A percentile compares a stretch with the other conserved stretches of the same genome.
phyloP scores from a whole-genome alignment of 2,888 invertebrate species.

The Callyntrura guangdongensis region DNA sequence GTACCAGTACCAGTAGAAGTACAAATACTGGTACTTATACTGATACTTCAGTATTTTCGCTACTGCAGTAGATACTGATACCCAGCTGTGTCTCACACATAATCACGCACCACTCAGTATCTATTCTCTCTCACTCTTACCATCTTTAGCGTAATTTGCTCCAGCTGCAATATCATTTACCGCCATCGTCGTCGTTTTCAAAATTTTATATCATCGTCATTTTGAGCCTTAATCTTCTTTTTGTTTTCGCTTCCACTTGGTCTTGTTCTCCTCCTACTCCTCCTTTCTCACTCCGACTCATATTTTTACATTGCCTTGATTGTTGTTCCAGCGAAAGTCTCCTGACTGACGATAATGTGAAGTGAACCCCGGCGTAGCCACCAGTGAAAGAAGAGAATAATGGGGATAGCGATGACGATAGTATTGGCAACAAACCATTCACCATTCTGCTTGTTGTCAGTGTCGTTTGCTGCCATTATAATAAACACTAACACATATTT shows the following conservation, averaged over 20 bases:
- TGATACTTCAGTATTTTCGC: no score
- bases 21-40: no score
- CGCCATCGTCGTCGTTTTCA: constrained; percentile 41
- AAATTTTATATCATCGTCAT: constrained; percentile 49
- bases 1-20: no score
- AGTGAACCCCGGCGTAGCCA: not conserved
- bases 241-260: constrained; percentile 36
- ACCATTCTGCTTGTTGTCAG: not conserved
- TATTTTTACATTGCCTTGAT: constrained; percentile 12
- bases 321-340: constrained; percentile 29
- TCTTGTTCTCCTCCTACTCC: not conserved
- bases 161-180: constrained; percentile 29
- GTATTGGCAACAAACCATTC: constrained; percentile 38
- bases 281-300: not conserved
- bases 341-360: constrained; percentile 16
- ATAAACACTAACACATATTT: constrained; percentile 19
- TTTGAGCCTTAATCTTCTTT: constrained; percentile 32
- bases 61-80: no score
- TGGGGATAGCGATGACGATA: constrained; percentile 1
- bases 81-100: not conserved
- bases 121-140: not conserved
- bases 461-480: constrained; percentile 38
- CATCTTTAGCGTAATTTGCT: constrained; percentile 4
- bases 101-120: not conserved
- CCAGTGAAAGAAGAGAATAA: constrained; percentile 38